phyloP scores from a whole-genome alignment of 2,888 invertebrate genomes.

The Timema podura region DNA sequence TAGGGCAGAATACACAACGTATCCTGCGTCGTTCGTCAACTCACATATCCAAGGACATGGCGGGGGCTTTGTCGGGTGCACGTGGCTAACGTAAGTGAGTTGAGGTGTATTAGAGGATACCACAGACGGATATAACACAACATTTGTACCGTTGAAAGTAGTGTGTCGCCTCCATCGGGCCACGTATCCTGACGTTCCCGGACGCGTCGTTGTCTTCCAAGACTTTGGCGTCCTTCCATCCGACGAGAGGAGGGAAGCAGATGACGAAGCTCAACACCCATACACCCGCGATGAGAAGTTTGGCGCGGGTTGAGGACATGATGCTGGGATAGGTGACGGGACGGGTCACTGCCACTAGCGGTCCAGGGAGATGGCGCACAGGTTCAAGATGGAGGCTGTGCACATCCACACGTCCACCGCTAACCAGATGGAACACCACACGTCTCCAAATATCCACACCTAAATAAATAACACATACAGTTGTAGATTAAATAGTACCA shows the following conservation, averaged over 20 bases:
- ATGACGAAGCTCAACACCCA: conserved; percentile 96
- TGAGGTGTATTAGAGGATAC: no score
- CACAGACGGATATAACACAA: no score
- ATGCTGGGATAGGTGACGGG: conserved; percentile 87
- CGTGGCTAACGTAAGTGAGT: no score
- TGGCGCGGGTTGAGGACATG: conserved; percentile 57
- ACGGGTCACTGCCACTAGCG: conserved; percentile 95
- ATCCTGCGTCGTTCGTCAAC: conserved; percentile 89
- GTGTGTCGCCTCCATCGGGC: conserved; percentile 6
- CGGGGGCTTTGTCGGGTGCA: neutral
- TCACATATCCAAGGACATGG: conserved; percentile 81
- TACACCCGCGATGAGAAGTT: conserved; percentile 81
- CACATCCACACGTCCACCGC: conserved; percentile 99
- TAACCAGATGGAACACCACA: conserved; percentile 96
- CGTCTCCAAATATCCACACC: conserved; percentile 95
- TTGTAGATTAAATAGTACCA: neutral
- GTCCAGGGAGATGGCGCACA: conserved; percentile 92
- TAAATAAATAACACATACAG: conserved; percentile 43
- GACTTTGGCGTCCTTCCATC: conserved; percentile 68
- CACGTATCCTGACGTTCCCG: conserved; percentile 5
- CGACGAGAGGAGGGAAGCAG: conserved; percentile 92
- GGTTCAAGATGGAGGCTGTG: conserved; percentile 93
- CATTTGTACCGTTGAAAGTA: no score
- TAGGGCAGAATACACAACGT: conserved; percentile 93
- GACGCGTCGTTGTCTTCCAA: neutral